A percentile compares a stretch with the other conserved stretches of the same genome.
Conservation (phyloP, 2,113 vertebrate genomes). For the Bufo bufo region DNA sequence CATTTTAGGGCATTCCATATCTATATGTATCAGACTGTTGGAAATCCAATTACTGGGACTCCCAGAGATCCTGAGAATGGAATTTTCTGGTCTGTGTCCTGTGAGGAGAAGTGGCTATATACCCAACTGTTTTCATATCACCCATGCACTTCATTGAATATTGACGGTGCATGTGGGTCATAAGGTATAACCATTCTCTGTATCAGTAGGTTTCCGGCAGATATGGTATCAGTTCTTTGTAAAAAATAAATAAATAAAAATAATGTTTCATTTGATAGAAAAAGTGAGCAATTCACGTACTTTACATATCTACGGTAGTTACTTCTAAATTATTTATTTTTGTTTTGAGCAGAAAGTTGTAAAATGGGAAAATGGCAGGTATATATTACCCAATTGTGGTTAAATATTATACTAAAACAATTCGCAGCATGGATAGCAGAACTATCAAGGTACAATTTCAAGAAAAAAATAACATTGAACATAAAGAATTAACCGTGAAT, state of each 20-base stretch:
- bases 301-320: too few relatives aligned
- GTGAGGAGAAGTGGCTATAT: background rate
- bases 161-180: background rate
- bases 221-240: background rate
- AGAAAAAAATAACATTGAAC: background rate
- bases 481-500: too few relatives aligned
- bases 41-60: too few relatives aligned
- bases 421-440: too few relatives aligned
- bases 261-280: background rate
- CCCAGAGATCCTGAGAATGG: background rate
- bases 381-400: background rate
- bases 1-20: too few relatives aligned
- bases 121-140: background rate
- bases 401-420: background rate
- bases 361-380: background rate
- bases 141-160: background rate
- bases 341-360: too few relatives aligned
- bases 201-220: background rate
- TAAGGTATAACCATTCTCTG: background rate
- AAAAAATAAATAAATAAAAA: background rate
- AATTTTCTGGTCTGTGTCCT: background rate
- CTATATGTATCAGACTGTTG: too few relatives aligned
- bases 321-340: too few relatives aligned
- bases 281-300: too few relatives aligned
- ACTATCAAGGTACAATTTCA: background rate